phyloP scores from a whole-genome alignment of 1,140 invertebrate genomes.

The Pemphigus obesinymphae region DNA sequence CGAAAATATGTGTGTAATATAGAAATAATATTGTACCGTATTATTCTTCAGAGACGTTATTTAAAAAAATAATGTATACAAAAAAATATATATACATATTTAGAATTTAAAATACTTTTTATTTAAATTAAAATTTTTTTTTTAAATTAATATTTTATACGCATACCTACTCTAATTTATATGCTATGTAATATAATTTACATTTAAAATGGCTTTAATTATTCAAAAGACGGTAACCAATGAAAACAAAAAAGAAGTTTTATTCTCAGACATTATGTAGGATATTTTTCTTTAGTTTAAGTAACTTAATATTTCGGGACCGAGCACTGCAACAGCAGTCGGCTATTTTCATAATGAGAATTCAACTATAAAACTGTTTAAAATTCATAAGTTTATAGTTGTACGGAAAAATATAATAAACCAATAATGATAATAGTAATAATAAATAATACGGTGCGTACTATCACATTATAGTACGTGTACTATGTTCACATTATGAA shows the following conservation, averaged over 20 bases:
- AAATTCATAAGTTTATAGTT: neutral
- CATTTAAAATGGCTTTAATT: neutral
- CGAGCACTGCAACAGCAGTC: neutral
- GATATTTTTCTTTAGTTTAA: neutral
- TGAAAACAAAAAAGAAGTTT: neutral
- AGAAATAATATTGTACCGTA: neutral
- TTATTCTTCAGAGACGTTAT: neutral
- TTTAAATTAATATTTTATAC: neutral
- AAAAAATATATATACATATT: too few relatives aligned
- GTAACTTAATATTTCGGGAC: neutral
- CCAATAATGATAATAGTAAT: too few relatives aligned
- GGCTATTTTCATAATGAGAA: neutral
- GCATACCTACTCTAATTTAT: too few relatives aligned
- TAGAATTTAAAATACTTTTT: neutral
- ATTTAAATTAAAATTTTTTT: neutral
- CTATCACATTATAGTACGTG: too few relatives aligned
- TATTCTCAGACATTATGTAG: neutral
- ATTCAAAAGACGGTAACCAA: neutral
- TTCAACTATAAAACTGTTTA: neutral
- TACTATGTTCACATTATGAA: too few relatives aligned
- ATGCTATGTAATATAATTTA: neutral
- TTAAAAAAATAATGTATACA: too few relatives aligned
- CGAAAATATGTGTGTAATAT: neutral
- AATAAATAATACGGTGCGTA: too few relatives aligned
- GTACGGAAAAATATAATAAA: neutral